These are phyloP conservation scores for Cebus imitator DNA, from an alignment of 2,113 vertebrate species.

Conservation along the genomic window DNA sequence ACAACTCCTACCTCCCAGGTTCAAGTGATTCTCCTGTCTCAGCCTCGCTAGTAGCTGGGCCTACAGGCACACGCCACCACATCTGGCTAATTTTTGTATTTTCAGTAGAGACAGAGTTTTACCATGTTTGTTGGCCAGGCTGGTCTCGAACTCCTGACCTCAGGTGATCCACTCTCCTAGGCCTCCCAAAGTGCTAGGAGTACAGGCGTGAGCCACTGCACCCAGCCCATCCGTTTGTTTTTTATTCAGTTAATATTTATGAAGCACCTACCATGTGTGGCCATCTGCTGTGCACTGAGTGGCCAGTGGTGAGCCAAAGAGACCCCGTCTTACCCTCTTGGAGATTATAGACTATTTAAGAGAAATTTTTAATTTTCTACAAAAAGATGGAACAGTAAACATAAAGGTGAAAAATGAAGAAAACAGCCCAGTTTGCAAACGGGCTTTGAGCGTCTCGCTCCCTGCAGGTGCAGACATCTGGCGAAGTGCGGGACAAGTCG, in stretches of 20 bases:
- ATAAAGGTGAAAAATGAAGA: neutral
- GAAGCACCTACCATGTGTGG: fast-evolving
- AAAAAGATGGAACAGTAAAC: neutral
- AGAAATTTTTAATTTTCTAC: neutral
- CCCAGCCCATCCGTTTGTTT: neutral
- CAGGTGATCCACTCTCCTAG: too few species aligned
- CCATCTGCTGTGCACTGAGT: neutral
- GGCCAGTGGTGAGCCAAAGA: neutral
- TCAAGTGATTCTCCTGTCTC: too few species aligned
- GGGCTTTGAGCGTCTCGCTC: neutral
- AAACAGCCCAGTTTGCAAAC: neutral
- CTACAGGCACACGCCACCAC: too few species aligned
- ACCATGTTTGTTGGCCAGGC: too few species aligned
- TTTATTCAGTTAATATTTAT: neutral
- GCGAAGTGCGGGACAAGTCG: slow-evolving; percentile 91
- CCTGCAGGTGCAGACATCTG: slow-evolving; percentile 89
- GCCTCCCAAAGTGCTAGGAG: too few species aligned
- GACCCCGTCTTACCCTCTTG: neutral
- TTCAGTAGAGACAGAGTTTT: too few species aligned
- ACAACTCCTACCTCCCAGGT: too few species aligned
- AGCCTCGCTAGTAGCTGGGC: too few species aligned
- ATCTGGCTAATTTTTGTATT: too few species aligned
- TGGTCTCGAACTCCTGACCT: too few species aligned
- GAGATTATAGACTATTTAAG: neutral
- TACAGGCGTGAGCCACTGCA: too few species aligned